Evolutionary conservation across 1,140 invertebrate genomes (phyloP).

Genomic region (Ladona fulva): DNA sequence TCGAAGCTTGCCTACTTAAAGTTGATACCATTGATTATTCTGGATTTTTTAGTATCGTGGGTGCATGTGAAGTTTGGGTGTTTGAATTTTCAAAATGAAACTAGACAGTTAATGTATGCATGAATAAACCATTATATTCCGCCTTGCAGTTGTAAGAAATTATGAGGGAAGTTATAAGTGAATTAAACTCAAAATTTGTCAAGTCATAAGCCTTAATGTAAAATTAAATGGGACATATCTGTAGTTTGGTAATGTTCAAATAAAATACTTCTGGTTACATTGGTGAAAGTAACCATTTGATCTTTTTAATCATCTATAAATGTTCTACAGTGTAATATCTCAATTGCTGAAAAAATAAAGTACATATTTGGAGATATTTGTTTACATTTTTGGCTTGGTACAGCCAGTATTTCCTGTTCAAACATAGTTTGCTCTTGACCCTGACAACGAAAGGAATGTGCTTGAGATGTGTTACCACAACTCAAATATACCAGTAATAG

Average conservation of each 20-base stretch:
- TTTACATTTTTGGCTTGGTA: neutral
- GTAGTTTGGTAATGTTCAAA: neutral
- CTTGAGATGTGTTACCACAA: too few relatives aligned
- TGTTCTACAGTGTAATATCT: constrained; percentile 8
- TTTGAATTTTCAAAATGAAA: neutral
- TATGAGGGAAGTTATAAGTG: neutral
- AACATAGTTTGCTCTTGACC: too few relatives aligned
- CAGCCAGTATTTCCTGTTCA: too few relatives aligned
- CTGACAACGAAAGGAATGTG: too few relatives aligned
- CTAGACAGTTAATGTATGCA: neutral
- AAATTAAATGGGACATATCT: neutral
- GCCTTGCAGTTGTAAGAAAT: neutral
- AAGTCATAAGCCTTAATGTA: neutral
- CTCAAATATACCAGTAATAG: too few relatives aligned
- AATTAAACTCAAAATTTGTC: neutral
- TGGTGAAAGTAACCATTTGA: neutral
- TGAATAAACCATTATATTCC: neutral
- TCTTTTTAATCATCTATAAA: constrained; percentile 1
- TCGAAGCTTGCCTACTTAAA: neutral
- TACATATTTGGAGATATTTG: neutral
- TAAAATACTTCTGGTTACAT: neutral
- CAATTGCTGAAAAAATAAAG: neutral
- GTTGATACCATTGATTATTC: neutral
- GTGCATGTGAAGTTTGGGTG: neutral
- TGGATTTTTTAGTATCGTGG: neutral